A percentile compares a stretch with the other conserved stretches of the same genome.
Evolutionary conservation across 2,888 invertebrate species (phyloP).

Genomic region (Apotomis capreana): DNA sequence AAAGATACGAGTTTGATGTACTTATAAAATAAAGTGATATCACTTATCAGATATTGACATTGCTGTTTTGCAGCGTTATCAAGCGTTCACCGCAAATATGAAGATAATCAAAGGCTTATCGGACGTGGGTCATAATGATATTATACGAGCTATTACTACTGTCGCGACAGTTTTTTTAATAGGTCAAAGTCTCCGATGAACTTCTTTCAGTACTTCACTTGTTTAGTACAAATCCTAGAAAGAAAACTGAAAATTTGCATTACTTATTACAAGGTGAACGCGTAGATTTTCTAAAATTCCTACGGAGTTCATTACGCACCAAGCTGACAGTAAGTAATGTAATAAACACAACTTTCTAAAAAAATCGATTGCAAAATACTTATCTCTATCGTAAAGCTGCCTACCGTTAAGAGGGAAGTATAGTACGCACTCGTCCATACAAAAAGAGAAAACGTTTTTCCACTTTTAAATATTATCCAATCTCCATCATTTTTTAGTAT

Average conservation of each 20-base stretch:
- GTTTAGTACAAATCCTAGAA: no score
- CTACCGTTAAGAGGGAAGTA: no score
- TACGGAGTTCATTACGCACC: no score
- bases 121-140: constrained; percentile 13
- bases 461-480: no score
- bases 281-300: no score
- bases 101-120: constrained; percentile 20
- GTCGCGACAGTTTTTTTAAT: neutral
- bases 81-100: constrained; percentile 25
- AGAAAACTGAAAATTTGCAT: no score
- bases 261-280: no score
- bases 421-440: no score
- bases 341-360: neutral
- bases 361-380: neutral
- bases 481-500: no score
- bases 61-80: constrained; percentile 20
- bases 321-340: no score
- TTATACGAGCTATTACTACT: constrained; percentile 2
- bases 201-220: no score
- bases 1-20: neutral
- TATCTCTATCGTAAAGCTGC: neutral
- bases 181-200: neutral
- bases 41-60: constrained; percentile 24
- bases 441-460: no score
- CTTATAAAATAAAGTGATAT: neutral